Base-by-base conservation (phyloP, 2,888 invertebrate species). In the Xanthia togata region DNA sequence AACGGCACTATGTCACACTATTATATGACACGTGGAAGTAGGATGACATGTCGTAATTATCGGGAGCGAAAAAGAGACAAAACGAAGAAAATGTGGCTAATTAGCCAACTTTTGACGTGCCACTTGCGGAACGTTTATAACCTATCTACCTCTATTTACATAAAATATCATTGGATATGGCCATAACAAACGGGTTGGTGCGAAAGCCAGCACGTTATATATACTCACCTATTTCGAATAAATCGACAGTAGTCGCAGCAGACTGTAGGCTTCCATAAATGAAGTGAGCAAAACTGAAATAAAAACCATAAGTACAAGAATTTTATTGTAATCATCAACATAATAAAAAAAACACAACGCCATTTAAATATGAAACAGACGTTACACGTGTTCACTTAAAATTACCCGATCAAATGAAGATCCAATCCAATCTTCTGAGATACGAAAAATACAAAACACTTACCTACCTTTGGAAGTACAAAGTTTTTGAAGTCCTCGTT, bases 231-330 rank as follows among this genome's bases (percentile, higher is more conserved):
- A 0, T 23, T 9, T 26, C 59, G 8, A 4, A 69, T n/a, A 4
- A 65, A 14, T 0, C 8, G 9, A 23, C 79, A 79, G 4, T 79
- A 47, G 3, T 41, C 1, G 47, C 78, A 78, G 53, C 78, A 78
- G 1, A 78, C 77, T 2, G 23, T 55, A 2, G 65, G 77, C 0
- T 62, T n/a, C 77, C n/a, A 47, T 2, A 65, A 0, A 17, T 9
- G 60, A 0, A 35, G 8, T 12, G 77, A 55, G 17, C 78, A 78
- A 20, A 71, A 67, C 78, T 78, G 60, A 26, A 77, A 78, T 6
- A 17, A 38, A 60, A 53, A 41, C 17, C 20, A 44, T 17, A n/a
- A n/a, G n/a, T n/a, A 63, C 41, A 44, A 11, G 12, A 62, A 62
- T 31, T 31, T 31, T 31, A 31, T 23, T 53, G 23, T 53, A 53